Evolutionary conservation across 2,797 vertebrate genomes (phyloP).

Genomic region (Brotula barbata): DNA sequence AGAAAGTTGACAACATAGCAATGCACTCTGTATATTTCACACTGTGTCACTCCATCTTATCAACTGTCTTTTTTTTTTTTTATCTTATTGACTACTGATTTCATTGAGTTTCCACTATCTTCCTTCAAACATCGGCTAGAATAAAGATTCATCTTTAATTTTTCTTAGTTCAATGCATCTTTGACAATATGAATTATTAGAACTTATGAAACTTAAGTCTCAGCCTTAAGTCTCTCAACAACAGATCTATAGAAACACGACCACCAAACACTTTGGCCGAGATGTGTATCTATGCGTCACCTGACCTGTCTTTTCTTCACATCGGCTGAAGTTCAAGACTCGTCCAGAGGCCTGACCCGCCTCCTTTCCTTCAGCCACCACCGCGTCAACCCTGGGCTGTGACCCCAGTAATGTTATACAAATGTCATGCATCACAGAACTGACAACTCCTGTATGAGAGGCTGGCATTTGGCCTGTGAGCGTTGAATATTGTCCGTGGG

Average conservation of each 20-base stretch:
- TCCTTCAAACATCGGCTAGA: too few relatives aligned
- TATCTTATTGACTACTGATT: too few relatives aligned
- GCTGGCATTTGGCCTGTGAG: conserved; percentile 36
- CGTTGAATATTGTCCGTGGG: conserved; percentile 40
- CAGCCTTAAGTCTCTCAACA: conserved; percentile 49
- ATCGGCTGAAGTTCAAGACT: conserved; percentile 67
- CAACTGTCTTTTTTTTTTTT: too few relatives aligned
- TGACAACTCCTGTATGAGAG: conserved; percentile 49
- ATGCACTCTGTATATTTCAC: conserved; percentile 9
- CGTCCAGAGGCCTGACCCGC: conserved; percentile 50
- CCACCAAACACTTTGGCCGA: conserved; percentile 43
- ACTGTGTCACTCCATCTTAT: too few relatives aligned
- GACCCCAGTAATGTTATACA: conserved; percentile 71
- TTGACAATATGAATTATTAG: too few relatives aligned
- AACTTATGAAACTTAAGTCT: too few relatives aligned
- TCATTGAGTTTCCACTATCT: too few relatives aligned
- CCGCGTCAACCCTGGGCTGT: conserved; percentile 51
- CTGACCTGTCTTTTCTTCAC: conserved; percentile 63
- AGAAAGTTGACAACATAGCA: neutral
- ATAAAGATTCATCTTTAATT: too few relatives aligned
- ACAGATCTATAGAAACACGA: conserved; percentile 31
- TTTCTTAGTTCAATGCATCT: too few relatives aligned
- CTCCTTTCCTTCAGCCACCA: conserved; percentile 46
- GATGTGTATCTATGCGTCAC: conserved; percentile 64
- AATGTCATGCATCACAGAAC: conserved; percentile 64